These are phyloP conservation scores for Netta rufina DNA, from an alignment of 2,797 vertebrate genomes.

Conservation along the genomic window DNA sequence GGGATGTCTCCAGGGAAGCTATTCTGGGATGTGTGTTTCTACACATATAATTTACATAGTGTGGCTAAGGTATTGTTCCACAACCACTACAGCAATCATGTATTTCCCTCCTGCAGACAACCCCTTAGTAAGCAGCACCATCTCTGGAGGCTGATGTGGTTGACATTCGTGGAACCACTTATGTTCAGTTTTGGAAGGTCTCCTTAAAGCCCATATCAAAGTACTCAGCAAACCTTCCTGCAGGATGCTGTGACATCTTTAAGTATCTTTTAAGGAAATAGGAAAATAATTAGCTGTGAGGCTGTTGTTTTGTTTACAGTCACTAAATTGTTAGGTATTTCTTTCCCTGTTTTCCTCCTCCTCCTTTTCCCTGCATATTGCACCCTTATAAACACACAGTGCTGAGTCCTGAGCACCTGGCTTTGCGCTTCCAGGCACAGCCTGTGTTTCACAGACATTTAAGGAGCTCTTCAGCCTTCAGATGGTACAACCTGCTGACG, in stretches of 20 bases:
- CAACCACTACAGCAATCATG: not conserved
- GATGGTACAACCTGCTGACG: not conserved
- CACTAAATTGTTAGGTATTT: not conserved
- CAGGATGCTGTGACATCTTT: not conserved
- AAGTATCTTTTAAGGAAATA: not conserved
- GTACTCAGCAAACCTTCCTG: not conserved
- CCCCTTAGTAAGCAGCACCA: not conserved
- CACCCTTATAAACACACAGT: not conserved
- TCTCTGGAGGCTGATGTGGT: not conserved
- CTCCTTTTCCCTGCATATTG: not conserved
- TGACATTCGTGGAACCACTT: not conserved
- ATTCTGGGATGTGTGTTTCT: not conserved
- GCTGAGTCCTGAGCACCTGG: not conserved
- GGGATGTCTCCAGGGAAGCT: not conserved
- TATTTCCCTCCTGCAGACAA: not conserved
- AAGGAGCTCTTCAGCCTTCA: not conserved
- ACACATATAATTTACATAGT: not conserved
- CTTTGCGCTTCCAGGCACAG: not conserved
- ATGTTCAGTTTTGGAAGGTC: not conserved
- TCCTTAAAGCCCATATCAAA: not conserved
- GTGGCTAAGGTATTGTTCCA: not conserved
- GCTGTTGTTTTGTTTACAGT: not conserved
- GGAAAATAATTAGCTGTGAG: not conserved
- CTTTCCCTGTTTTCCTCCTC: not conserved
- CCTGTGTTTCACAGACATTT: not conserved